These are phyloP conservation scores for Nomada goodeniana DNA, from an alignment of 2,888 invertebrate species.

Conservation along the genomic window DNA sequence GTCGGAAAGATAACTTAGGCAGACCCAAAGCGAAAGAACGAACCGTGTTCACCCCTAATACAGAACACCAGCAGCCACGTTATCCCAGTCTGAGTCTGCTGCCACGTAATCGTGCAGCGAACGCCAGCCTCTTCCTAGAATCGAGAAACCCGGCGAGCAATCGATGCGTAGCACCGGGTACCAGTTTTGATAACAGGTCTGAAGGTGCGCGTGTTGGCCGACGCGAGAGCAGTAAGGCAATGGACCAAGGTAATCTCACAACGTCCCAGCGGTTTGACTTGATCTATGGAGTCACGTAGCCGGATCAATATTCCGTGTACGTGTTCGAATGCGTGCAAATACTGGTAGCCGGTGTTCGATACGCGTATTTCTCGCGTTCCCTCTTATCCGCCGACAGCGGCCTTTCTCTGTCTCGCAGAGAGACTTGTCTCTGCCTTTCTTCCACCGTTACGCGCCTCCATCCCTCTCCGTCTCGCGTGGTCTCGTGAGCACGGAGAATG, in stretches of 20 bases:
- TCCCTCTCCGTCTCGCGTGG: conserved; percentile 20
- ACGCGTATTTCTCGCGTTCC: conserved; percentile 54
- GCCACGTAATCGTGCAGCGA: conserved; percentile 21
- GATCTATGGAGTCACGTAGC: conserved; percentile 73
- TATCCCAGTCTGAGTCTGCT: conserved; percentile 10
- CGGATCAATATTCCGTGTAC: conserved; percentile 70
- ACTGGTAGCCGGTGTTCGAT: conserved; percentile 43
- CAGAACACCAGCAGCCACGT: neutral
- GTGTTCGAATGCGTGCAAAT: conserved; percentile 62
- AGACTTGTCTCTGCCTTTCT: neutral
- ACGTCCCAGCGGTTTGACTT: conserved; percentile 69
- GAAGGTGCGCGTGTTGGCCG: conserved; percentile 20
- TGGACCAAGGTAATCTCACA: conserved; percentile 75
- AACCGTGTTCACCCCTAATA: conserved; percentile 11
- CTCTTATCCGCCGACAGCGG: conserved; percentile 22
- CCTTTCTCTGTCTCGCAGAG: neutral
- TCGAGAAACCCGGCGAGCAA: conserved; percentile 27
- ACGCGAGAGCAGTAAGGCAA: conserved; percentile 72
- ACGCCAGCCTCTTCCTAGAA: conserved; percentile 35
- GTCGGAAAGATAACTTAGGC: neutral
- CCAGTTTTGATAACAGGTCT: conserved; percentile 74
- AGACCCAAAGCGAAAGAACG: neutral
- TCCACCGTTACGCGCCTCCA: neutral
- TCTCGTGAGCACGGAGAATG: conserved; percentile 55
- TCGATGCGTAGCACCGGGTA: conserved; percentile 47